A percentile compares a stretch with the other conserved stretches of the same genome.
Conservation (phyloP, 2,797 vertebrate genomes). For the Chloroceryle inda region DNA sequence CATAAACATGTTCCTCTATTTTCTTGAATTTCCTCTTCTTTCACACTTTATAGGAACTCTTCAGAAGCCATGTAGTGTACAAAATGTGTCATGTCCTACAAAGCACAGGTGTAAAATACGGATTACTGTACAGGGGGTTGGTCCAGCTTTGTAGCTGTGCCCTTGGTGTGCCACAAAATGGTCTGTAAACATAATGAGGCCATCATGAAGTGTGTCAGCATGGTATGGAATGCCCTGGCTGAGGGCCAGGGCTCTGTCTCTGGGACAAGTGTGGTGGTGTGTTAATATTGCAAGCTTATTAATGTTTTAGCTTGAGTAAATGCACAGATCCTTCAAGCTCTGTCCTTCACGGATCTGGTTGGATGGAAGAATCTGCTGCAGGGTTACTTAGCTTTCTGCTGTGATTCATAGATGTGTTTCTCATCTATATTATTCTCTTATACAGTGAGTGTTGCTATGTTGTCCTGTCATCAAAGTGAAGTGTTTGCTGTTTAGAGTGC, state of each 20-base stretch:
- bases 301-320: slow-evolving; percentile 49
- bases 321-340: slow-evolving; percentile 23
- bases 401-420: slow-evolving; percentile 27
- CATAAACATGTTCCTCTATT: neutral
- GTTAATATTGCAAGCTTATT: slow-evolving; percentile 44
- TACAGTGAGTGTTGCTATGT: neutral
- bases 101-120: neutral
- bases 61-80: neutral
- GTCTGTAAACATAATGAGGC: neutral
- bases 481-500: slow-evolving; percentile 11
- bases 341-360: neutral
- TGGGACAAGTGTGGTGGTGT: neutral
- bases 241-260: neutral
- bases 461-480: slow-evolving; percentile 15
- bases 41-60: neutral
- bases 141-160: neutral
- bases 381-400: slow-evolving; percentile 25
- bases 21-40: neutral
- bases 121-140: neutral
- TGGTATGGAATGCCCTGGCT: neutral
- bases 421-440: neutral
- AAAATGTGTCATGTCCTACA: neutral
- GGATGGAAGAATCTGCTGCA: slow-evolving; percentile 26
- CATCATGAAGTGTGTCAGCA: neutral
- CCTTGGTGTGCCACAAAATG: neutral